Conservation (phyloP, 2,113 vertebrate species). For the Otis tarda region DNA sequence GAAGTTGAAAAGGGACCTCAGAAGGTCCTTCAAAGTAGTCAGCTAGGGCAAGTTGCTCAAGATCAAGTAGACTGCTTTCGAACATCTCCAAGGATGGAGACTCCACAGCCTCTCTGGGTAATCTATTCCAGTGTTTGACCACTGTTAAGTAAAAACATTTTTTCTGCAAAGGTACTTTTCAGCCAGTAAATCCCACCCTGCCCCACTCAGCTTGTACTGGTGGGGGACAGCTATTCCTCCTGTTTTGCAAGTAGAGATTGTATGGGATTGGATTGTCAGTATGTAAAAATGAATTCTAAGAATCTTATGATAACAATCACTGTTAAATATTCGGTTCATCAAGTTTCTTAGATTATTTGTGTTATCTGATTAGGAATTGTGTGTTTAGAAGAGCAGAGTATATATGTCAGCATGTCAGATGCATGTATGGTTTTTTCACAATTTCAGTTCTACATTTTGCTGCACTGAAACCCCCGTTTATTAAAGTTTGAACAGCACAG, state of each 20-base stretch:
- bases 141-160: neutral
- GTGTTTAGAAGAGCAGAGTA: neutral
- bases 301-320: neutral
- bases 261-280: neutral
- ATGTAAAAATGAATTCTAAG: neutral
- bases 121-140: neutral
- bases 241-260: neutral
- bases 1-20: neutral
- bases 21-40: neutral
- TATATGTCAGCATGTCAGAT: neutral
- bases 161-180: neutral
- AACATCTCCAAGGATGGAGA: neutral
- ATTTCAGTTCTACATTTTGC: neutral
- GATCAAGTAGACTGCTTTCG: neutral
- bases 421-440: neutral
- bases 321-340: neutral
- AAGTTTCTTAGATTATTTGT: neutral
- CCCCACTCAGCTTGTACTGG: neutral
- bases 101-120: neutral
- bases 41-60: neutral
- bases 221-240: neutral
- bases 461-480: neutral
- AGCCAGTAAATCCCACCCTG: fast-evolving
- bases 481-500: neutral
- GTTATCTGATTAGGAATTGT: neutral